Percentiles rank a stretch among this genome's conserved stretches.
phyloP scores from a whole-genome alignment of 2,113 vertebrate genomes.

The Saccopteryx bilineata region DNA sequence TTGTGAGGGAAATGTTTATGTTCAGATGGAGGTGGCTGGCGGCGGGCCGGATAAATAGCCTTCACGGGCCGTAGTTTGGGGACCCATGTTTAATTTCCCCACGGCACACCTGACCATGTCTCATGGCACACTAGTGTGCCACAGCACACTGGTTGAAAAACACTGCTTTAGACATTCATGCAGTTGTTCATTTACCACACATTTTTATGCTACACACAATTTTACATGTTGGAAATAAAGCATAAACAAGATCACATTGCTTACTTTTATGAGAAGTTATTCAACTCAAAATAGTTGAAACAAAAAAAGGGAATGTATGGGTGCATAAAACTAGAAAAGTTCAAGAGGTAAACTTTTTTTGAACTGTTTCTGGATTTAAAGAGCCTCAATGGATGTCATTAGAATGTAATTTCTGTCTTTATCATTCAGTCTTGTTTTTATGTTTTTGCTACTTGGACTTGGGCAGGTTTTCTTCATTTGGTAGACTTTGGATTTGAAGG shows the following conservation, averaged over 20 bases:
- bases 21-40: too few species aligned
- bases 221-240: neutral
- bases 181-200: neutral
- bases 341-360: neutral
- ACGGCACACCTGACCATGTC: too few species aligned
- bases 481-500: neutral
- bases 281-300: neutral
- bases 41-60: too few species aligned
- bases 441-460: neutral
- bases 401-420: neutral
- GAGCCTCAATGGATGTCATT: neutral
- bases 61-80: too few species aligned
- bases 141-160: too few species aligned
- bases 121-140: too few species aligned
- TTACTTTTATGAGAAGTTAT: neutral
- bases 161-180: neutral
- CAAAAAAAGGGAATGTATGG: neutral
- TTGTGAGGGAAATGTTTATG: too few species aligned
- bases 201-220: neutral
- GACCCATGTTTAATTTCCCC: too few species aligned
- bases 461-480: neutral
- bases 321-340: neutral
- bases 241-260: neutral
- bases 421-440: neutral
- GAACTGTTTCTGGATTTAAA: neutral